Base-by-base conservation (phyloP, 2,797 vertebrate species). In the Scyliorhinus canicula region DNA sequence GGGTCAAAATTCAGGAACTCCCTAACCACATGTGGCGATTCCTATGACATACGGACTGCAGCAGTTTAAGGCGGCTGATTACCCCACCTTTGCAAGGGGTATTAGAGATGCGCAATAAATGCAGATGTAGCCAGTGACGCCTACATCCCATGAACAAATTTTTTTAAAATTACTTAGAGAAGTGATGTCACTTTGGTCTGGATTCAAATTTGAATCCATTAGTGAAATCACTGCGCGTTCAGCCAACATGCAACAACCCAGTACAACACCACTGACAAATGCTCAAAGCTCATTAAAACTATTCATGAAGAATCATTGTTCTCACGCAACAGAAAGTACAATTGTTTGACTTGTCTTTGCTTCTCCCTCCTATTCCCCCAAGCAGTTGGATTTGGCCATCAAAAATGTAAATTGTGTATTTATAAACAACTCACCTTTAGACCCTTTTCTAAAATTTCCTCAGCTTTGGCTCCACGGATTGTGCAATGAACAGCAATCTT, bases 401-500 rank as follows among this genome's bases (percentile, higher is more conserved):
- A 69, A 88, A 55, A 88, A 57, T 88, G 9, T 9, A 52, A 65
- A 65, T 65, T 12, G 57, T 28, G 11, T 31, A 88, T 88, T 8
- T 65, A 74, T 3, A 50, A 93, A 65, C 31, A 4, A 6, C 97
- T 97, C 95, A 99, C 99, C 98, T 99, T 99, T 77, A 99, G 97
- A 50, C 99, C 99, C 95, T 99, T 99, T 97, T 99, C 99, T 96
- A 99, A 97, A 95, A 99, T 99, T 95, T 99, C 99, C 96, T 99
- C 99, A 28, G 99, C 99, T 97, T 99, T 99, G 96, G 99, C 99
- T 90, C 99, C 99, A 0, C 99, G 98, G 95, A 99, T 99, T 0
- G 99, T 99, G 97, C 99, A 99, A 95, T 99, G 99, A 96, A 99
- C 99, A 6, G 99, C 99, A 95, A 99, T 99, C 97, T 99, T 99